Base-by-base conservation (phyloP, 2,888 invertebrate genomes). In the Ichneumon xanthorius region DNA sequence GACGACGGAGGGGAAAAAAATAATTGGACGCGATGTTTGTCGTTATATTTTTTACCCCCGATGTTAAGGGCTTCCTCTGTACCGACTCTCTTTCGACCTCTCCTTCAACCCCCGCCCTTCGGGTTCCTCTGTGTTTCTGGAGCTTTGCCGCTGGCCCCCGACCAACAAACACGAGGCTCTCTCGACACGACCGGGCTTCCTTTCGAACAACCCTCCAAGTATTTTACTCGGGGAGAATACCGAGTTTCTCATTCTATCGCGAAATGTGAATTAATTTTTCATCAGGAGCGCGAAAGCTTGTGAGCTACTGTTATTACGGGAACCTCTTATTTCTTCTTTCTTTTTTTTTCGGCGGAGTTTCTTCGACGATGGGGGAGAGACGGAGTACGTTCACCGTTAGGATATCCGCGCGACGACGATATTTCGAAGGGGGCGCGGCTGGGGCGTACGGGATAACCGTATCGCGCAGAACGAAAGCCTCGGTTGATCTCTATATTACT, bases 11-110 rank as follows among this genome's bases (percentile, higher is more conserved):
- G 89, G 90, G 90, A 33, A 63, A 83, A 92, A 93, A 92, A 92
- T 93, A 93, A 93, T 93, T 93, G 93, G 93, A 92, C 90, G 77
- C 80, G 90, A 92, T 92, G 92, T 91, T 90, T 90, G 90, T 91
- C 91, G 92, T 92, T 92, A 91, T 89, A 86, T 83, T 86, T 16
- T n/a, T 16, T 5, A 2, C 16, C 16, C 48, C 83, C 82, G 68
- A 83, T 83, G 86, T 80, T 86, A 78, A 86, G 86, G 77, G 87
- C 63, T 79, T 80, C 73, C 50, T 33, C 78, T 81, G 55, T 73
- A 79, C 65, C 68, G 30, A 65, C 73, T 77, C 75, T 58, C 73
- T 40, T 40, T 11, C 7, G 40, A 40, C 40, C 40, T 68, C 67
- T 68, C 48, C 61, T 77, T 48, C 77, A 68, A 61, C 76, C 81